Base-by-base conservation (phyloP, 1,140 invertebrate genomes). In the Nephila pilipes region DNA sequence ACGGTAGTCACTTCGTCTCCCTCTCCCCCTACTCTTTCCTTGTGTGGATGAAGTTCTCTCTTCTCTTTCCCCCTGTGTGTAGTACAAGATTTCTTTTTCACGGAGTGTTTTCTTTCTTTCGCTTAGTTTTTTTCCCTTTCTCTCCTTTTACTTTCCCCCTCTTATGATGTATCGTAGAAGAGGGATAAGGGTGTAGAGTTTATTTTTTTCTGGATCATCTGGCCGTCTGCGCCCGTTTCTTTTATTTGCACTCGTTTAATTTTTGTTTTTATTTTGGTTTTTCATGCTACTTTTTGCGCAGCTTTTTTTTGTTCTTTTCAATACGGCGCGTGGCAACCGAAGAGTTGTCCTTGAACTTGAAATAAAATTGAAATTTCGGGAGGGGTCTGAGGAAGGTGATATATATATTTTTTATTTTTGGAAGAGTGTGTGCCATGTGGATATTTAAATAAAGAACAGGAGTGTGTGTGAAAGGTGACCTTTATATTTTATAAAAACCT, bases 321-420 rank as follows among this genome's bases (percentile, higher is more conserved):
- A 69, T 75, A 16, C 36, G 69, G 25, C 88, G 88, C 88, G 69
- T 90, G 87, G 87, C 87, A 90, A 80, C 25, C n/a, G 58, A 79
- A 87, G 85, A 32, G 38, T 57, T 90, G 79, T 25, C 89, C 89
- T 91, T 91, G 89, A 91, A 91, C 89, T 91, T 91, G 89, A 83
- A 60, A 83, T 75, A 29, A 69, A 54, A 75, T 46, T 69, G 20
- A 88, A 69, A 54, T 69, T 75, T 69, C 60, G 22, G 63, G 38
- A 57, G 46, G n/a, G 54, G 83, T 18, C 54, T 55, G 20, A 46
- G n/a, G 54, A 83, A 57, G 81, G 38, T 83, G 54, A 32, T 46
- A 55, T 81, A 0, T 10, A 10, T 46, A 10, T 46, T 46, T 46
- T 10, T 10, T 46, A 0, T 46, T 46, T 79, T 79, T 79, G 5